Evolutionary conservation across 2,888 invertebrate species (phyloP), one percentile per base, ranked within the genome.

Genomic region (Acronicta leporina): DNA sequence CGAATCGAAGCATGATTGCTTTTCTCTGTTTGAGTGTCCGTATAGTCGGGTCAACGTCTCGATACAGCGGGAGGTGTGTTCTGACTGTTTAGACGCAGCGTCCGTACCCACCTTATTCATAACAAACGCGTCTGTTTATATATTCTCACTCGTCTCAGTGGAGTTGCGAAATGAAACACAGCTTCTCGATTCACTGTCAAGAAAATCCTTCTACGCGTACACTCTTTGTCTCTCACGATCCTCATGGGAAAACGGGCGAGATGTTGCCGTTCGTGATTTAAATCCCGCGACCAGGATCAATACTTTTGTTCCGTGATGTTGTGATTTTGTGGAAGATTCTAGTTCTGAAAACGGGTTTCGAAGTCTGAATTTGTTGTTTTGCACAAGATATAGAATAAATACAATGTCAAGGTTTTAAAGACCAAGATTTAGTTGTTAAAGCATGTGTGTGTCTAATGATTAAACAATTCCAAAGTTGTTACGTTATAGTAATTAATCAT

Each of bases 151-250:
- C 15, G 46, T 42, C 14, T 48, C 20, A 42, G 46, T 16, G 14
- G 15, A 25, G 35, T 16, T 25, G 38, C 14, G 30, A 49, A 48
- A 54, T 54, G n/a, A 30, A 66, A 62, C 48, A 27, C 52, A 68
- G 42, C 33, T 53, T 45, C 5, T 11, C 25, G 25, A 35, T 27
- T 30, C 15, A 20, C 51, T 38, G 40, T 51, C 48, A 40, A 35
- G 35, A 14, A 41, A 57, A 15, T 44, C 25, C n/a, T 20, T 48
- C 33, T 27, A 14, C 9, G 33, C n/a, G 35, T 14, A 16, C 38
- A 54, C 56, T 47, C 27, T 50, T 54, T 57, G 43, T 68, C 40
- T 27, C 50, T 53, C 40, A 27, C 27, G 16, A 49, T 52, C 52
- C 63, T 48, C 58, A 45, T 16, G 64, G 47, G 51, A 48, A 57